Base-by-base conservation (phyloP, 2,113 vertebrate genomes). In the Cyprinodon variegatus region DNA sequence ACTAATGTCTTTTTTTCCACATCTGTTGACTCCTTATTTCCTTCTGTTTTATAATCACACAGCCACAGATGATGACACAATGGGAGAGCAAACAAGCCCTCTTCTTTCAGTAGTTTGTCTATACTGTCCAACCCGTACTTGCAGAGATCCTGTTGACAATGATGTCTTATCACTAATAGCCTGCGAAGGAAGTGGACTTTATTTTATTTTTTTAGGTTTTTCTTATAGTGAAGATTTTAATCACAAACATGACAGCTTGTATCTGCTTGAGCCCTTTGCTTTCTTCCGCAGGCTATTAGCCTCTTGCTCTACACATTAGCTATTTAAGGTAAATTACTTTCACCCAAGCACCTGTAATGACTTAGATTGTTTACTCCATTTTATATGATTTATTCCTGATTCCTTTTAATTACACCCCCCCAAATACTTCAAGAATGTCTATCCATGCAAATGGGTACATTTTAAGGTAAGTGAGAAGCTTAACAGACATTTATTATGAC, bases 261-360 rank as follows among this genome's bases (percentile, higher is more conserved):
- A 80, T 79, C 70, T 70, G 59, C 68, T 57, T 48, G 76, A 50
- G 77, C 83, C 88, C 80, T 85, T 85, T 86, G 73, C 64, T 81
- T 86, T 73, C 66, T 70, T 46, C 85, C 59, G 40, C 79, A 69
- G 69, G 36, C 79, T 76, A 73, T 63, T 40, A 50, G 71, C 38
- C 77, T 45, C 63, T 76, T 22, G 76, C 77, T 81, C 74, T 63
- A 79, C 82, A 86, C 91, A 84, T 88, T 89, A 85, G 87, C 91
- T 86, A 89, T 88, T 73, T 81, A 62, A 68, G 88, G 86, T 88
- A 89, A 92, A 86, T 91, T 92, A 89, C 85, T 93, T 91, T 90
- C 88, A 90, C 87, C 86, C 81, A 36, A 48, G 72, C 89, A 86
- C 82, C 90, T 85, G 86, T 17, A 41, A 74, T 72, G 64, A 74